These are phyloP conservation scores for Dichetophora obliterata DNA, from an alignment of 2,888 invertebrate species.

Conservation along the genomic window DNA sequence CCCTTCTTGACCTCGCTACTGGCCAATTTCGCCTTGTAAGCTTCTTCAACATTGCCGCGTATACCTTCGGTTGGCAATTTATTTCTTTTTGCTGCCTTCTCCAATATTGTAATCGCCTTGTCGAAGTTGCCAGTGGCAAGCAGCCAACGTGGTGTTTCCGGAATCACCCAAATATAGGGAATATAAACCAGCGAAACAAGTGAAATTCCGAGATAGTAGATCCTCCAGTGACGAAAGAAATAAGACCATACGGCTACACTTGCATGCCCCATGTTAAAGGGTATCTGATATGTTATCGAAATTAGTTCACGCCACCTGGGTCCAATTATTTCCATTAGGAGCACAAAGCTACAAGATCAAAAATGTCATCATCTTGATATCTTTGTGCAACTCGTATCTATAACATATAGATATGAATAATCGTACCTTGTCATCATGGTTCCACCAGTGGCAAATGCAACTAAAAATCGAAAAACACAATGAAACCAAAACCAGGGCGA, in stretches of 20 bases:
- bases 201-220: constrained; percentile 72
- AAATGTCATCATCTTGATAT: too few relatives aligned
- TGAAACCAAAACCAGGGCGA: constrained; percentile 78
- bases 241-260: constrained; percentile 76
- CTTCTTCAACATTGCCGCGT: constrained; percentile 69
- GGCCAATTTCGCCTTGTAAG: constrained; percentile 62
- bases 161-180: constrained; percentile 77
- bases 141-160: constrained; percentile 86
- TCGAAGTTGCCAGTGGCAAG: constrained; percentile 77
- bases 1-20: constrained; percentile 71
- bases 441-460: constrained; percentile 84
- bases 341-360: constrained; percentile 71
- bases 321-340: constrained; percentile 79
- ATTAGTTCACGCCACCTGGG: constrained; percentile 71
- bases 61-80: constrained; percentile 72
- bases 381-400: too few relatives aligned
- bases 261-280: constrained; percentile 79
- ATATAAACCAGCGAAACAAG: neutral
- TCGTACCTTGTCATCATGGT: constrained; percentile 78
- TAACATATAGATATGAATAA: too few relatives aligned
- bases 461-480: constrained; percentile 77
- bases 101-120: constrained; percentile 75
- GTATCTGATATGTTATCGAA: constrained; percentile 77
- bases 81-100: constrained; percentile 75
- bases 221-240: constrained; percentile 77